Evolutionary conservation across 2,888 invertebrate species (phyloP), one percentile per base, ranked within the genome.

Genomic region (Amorpha juglandis): DNA sequence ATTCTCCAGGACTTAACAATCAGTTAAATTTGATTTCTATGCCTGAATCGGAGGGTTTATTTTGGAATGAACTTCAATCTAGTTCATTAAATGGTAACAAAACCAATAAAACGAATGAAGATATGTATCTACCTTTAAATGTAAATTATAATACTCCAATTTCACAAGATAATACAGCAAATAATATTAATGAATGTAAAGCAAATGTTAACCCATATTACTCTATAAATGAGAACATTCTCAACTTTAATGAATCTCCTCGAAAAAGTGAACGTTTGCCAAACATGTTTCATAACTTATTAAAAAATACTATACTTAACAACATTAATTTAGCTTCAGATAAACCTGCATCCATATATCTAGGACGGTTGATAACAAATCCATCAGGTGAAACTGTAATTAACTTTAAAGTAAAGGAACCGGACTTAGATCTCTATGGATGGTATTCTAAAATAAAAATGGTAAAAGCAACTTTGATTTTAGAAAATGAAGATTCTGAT

Each of bases 281-380:
- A 33, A 27, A 8, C 21, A 6, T 1, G 27, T 27, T 3, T 27
- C 27, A 27, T 3, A 27, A 27, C 27, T 4, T 27, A 27, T 4
- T 51, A 21, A 51, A 51, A 11, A 12, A 51, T 16, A 21, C 16
- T 51, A 21, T 51, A 19, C 19, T 21, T 11, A 51, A 51, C 11
- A 51, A 51, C 21, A 51, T 51, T 21, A 19, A 51, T 51, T 51
- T 51, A 51, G 12, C 19, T 51, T 51, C 19, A 19, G 51, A 51
- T 11, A n/a, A n/a, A n/a, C n/a, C n/a, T n/a, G n/a, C n/a, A n/a
- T n/a, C n/a, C n/a, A n/a, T n/a, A n/a, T n/a, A n/a, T n/a, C n/a
- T n/a, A n/a, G n/a, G n/a, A n/a, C n/a, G n/a, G n/a, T n/a, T n/a
- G n/a, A n/a, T n/a, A n/a, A n/a, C n/a, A n/a, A n/a, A n/a, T n/a